Evolutionary conservation across 2,888 invertebrate species (phyloP).

Genomic region (Pristionchus maxplancki): DNA sequence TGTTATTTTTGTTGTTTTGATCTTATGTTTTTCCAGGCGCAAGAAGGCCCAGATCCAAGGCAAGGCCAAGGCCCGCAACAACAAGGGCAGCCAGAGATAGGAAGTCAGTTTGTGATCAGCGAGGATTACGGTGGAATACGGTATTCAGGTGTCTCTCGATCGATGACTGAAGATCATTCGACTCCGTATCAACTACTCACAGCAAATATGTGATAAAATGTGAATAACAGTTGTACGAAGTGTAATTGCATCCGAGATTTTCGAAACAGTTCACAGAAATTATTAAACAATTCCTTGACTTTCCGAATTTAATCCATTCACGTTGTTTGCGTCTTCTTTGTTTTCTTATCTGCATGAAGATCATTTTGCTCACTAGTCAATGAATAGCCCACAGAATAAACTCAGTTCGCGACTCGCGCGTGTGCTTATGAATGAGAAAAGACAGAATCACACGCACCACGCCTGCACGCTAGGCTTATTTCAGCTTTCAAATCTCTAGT

Average conservation of each 20-base stretch:
- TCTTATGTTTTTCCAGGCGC: background rate
- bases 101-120: background rate
- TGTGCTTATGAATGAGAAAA: too few species aligned
- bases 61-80: background rate
- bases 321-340: too few species aligned
- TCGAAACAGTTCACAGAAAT: too few species aligned
- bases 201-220: slow-evolving; percentile 14
- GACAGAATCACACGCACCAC: too few species aligned
- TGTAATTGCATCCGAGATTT: background rate
- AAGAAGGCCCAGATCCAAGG: background rate
- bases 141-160: background rate
- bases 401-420: too few species aligned
- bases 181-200: background rate
- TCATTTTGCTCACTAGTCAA: too few species aligned
- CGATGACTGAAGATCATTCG: background rate
- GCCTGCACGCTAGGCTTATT: too few species aligned
- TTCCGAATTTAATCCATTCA: too few species aligned
- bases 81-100: slow-evolving; percentile 14
- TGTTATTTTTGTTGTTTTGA: background rate
- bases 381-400: too few species aligned
- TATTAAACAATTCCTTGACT: too few species aligned
- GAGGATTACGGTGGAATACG: background rate
- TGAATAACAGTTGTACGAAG: background rate
- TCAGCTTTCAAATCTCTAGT: too few species aligned
- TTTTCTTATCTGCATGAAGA: too few species aligned